Base-by-base conservation (phyloP, 1,140 invertebrate species). In the Hyphantria cunea region DNA sequence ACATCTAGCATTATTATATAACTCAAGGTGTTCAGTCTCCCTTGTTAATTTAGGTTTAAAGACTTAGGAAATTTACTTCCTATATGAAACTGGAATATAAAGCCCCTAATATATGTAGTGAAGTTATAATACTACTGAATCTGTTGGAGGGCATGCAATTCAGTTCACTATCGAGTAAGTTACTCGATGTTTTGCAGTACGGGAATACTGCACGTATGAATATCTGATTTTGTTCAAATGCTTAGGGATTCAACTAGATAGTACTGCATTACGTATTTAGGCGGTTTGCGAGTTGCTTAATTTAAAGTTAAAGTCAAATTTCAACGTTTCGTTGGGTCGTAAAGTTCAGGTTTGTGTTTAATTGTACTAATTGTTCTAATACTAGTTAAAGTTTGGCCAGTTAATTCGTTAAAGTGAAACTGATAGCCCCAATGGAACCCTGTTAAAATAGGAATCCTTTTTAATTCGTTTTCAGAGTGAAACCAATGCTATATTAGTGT, bases 201-300 rank as follows among this genome's bases (percentile, higher is more conserved):
- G 41, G 13, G 31, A 17, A 32, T n/a, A 61, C 45, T 49, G 56
- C 66, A 61, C 39, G 53, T 66, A 64, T 66, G 64, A 55, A 60
- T 64, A 55, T 61, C 49, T 55, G 48, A 55, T 55, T 48, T 45
- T 32, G 34, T 49, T 62, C 33, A 51, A 52, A 6, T 53, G 58
- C 51, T 64, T 44, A 34, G 31, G 13, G 44, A 63, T 31, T 10
- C 32, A 45, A 13, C 61, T n/a, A 55, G 52, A 48, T 45, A 11
- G 45, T 31, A 17, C 6, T 39, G 14, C 25, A 53, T 54, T 60
- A 62, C 31, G 10, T 25, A 62, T 52, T 53, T 54, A 54, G 45
- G 47, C 17, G 13, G 32, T 14, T 10, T 14, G 45, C 11, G 44
- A 59, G n/a, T n/a, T n/a, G n/a, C 47, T 59, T 49, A 59, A 59